Base-by-base conservation (phyloP, 2,797 vertebrate genomes). In the Spatula clypeata region DNA sequence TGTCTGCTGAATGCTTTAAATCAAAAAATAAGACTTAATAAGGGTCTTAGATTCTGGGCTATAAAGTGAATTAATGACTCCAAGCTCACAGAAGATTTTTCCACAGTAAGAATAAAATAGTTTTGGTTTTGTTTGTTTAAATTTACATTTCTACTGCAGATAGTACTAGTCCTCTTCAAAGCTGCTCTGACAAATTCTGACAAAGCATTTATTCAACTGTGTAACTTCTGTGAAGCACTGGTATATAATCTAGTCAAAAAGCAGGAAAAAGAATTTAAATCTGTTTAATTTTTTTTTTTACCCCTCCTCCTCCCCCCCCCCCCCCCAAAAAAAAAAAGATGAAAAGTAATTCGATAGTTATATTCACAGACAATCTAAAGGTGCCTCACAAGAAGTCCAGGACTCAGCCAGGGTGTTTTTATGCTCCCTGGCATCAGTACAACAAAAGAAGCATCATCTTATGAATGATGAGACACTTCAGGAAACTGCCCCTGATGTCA, bases 141-240 rank as follows among this genome's bases (percentile, higher is more conserved):
- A 74, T 47, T 72, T 71, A 15, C 21, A n/a, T 87, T 77, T 80
- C 36, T 20, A 83, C 38, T 89, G 38, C 49, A 54, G 38, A 69
- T 34, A 72, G 13, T 54, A 62, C 26, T 47, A 65, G 42, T 65
- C 27, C 21, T 92, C 54, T 83, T 91, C 81, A 92, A 93, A 95
- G 36, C 32, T 86, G 13, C 34, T 49, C 83, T 77, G 47, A 51
- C 55, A 72, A 40, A 77, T 74, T 71, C 62, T 90, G 47, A 38
- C 60, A 62, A 88, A 74, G 31, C 76, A 58, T 71, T 84, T 87
- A 55, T 85, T 19, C 36, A 93, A 2, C 36, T 32, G 11, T 71
- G 40, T 51, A 69, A 77, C 19, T 72, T 83, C 19, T 36, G 16
- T 88, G 60, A 74, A 54, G 19, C n/a, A 69, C 5, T 77, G 16